These are phyloP conservation scores for Heliconius ismenius DNA, from an alignment of 2,888 invertebrate genomes.

Conservation along the genomic window DNA sequence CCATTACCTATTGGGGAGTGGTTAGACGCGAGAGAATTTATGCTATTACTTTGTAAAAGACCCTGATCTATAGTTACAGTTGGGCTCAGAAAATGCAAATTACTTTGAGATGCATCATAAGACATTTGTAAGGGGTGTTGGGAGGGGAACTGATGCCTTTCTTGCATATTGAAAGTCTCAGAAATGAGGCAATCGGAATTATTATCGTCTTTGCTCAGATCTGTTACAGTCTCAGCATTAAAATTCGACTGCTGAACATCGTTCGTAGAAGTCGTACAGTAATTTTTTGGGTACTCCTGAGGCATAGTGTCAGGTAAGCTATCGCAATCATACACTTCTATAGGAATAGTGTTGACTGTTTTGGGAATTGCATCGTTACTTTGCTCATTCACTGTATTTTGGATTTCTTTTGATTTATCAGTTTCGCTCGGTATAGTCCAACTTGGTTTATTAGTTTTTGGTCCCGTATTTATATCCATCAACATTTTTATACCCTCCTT, in stretches of 20 bases:
- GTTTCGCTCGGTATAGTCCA: constrained; percentile 74
- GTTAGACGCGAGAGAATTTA: constrained; percentile 60
- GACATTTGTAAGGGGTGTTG: constrained; percentile 61
- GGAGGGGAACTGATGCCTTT: constrained; percentile 62
- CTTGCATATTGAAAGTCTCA: constrained; percentile 65
- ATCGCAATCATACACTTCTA: constrained; percentile 74
- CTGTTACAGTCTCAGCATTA: constrained; percentile 59
- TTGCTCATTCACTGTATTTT: constrained; percentile 50
- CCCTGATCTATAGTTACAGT: constrained; percentile 64
- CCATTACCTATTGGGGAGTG: constrained; percentile 61
- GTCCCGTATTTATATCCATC: constrained; percentile 63
- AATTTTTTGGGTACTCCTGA: constrained; percentile 65
- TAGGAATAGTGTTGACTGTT: constrained; percentile 65
- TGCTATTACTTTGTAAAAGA: constrained; percentile 61
- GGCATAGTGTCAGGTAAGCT: constrained; percentile 67
- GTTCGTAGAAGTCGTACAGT: constrained; percentile 55
- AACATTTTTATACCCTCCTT: constrained; percentile 69
- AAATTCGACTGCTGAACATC: constrained; percentile 56
- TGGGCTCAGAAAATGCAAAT: constrained; percentile 67
- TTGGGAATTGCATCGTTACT: constrained; percentile 55
- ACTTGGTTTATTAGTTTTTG: constrained; percentile 61
- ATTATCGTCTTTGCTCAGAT: constrained; percentile 70
- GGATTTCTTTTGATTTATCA: constrained; percentile 53
- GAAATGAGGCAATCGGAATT: constrained; percentile 72
- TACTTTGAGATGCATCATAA: constrained; percentile 61